phyloP scores from a whole-genome alignment of 2,113 vertebrate species.

The Festucalex cinctus region DNA sequence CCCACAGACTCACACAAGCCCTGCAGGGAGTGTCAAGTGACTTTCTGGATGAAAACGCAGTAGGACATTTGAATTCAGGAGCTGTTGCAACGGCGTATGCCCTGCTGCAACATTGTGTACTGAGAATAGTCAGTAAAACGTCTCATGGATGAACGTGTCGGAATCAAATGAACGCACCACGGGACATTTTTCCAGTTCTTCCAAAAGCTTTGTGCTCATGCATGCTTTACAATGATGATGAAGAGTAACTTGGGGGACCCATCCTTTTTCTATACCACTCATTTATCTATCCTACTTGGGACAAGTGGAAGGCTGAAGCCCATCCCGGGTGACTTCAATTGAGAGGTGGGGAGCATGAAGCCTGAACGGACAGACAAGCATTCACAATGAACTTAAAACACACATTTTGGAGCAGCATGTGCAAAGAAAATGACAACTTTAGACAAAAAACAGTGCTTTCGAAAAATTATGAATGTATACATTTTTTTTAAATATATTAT shows the following conservation, averaged over 20 bases:
- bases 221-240: background rate
- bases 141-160: background rate
- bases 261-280: background rate
- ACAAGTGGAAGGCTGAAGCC: background rate
- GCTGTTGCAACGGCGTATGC: background rate
- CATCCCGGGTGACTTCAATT: too few species aligned
- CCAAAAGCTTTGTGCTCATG: background rate
- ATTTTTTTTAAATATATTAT: too few species aligned
- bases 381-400: too few species aligned
- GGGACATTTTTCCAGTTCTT: background rate
- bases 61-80: conserved; percentile 2
- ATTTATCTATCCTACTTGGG: background rate
- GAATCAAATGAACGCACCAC: background rate
- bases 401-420: too few species aligned
- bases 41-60: conserved; percentile 2
- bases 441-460: too few species aligned
- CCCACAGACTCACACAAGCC: background rate
- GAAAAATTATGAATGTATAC: too few species aligned
- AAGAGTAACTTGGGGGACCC: background rate
- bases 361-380: too few species aligned
- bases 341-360: too few species aligned
- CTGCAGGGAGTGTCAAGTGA: conserved; percentile 2
- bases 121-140: conserved; percentile 8
- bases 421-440: too few species aligned
- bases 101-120: conserved; percentile 3